phyloP scores from a whole-genome alignment of 2,888 invertebrate species.

The Metalampra italica region DNA sequence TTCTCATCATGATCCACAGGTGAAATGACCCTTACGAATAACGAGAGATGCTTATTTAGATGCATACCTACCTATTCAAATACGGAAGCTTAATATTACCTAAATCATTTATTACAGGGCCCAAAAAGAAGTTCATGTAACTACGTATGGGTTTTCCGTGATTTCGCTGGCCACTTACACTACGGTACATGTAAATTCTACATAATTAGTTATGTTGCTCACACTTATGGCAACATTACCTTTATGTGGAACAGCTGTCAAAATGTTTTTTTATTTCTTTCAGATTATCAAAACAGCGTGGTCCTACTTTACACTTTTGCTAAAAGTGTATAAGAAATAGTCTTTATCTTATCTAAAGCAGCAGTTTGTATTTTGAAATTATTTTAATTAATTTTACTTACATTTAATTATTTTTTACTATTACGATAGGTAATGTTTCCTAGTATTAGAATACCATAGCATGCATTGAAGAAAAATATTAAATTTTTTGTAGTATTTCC shows the following conservation, averaged over 20 bases:
- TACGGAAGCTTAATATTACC: not conserved
- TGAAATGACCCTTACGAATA: constrained; percentile 13
- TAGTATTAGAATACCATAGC: too few species aligned
- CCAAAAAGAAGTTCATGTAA: constrained; percentile 50
- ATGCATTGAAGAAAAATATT: too few species aligned
- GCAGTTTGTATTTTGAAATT: not conserved
- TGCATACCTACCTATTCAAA: too few species aligned
- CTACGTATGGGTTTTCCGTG: constrained; percentile 60
- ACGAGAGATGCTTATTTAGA: not conserved
- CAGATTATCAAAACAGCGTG: constrained; percentile 60
- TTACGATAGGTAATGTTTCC: too few species aligned
- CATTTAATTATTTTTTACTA: too few species aligned
- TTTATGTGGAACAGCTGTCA: not conserved
- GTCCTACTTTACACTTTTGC: constrained; percentile 60
- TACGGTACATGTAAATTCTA: constrained; percentile 32
- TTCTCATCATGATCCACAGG: constrained; percentile 60
- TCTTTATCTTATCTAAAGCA: not conserved
- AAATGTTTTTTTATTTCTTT: constrained; percentile 11
- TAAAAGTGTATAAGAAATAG: constrained; percentile 49
- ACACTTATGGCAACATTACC: not conserved
- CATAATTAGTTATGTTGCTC: not conserved
- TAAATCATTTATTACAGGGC: constrained; percentile 33
- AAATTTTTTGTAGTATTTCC: too few species aligned
- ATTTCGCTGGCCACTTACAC: constrained; percentile 53
- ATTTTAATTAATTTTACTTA: too few species aligned